These are phyloP conservation scores for Peromyscus eremicus DNA, from an alignment of 2,797 vertebrate species.

Conservation along the genomic window DNA sequence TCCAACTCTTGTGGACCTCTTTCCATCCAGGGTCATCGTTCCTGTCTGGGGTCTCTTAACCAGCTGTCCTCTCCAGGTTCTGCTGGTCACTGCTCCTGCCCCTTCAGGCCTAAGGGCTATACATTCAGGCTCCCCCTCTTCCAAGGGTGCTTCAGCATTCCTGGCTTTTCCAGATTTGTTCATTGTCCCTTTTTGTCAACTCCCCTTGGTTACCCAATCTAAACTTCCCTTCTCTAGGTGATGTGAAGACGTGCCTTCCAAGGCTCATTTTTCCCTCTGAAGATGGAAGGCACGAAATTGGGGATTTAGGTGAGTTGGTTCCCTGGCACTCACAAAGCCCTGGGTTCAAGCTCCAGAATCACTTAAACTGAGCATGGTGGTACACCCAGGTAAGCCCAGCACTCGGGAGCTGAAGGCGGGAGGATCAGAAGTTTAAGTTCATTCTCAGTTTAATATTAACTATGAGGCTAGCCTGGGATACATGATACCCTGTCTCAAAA, in stretches of 20 bases:
- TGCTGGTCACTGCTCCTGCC: not conserved
- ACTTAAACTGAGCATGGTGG: not conserved
- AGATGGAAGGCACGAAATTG: not conserved
- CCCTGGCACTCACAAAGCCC: not conserved
- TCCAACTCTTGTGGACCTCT: not conserved
- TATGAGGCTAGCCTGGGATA: not conserved
- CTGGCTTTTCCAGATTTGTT: not conserved
- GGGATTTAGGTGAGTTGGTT: not conserved
- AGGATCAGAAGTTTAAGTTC: not conserved
- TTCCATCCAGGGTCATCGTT: not conserved
- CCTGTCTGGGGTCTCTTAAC: not conserved
- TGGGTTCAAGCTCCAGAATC: not conserved
- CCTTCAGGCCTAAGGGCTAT: not conserved
- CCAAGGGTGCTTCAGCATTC: not conserved
- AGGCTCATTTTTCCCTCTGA: not conserved
- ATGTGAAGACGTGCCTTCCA: not conserved
- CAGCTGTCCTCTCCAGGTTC: not conserved
- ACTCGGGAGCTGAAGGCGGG: not conserved
- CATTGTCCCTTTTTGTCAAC: not conserved
- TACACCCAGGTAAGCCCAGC: not conserved
- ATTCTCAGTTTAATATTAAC: not conserved
- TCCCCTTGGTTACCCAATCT: not conserved
- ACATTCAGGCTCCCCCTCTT: not conserved
- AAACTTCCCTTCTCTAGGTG: not conserved
- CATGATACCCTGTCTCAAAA: not conserved